Conservation (phyloP, 1,140 invertebrate species). For the Formica selysi region DNA sequence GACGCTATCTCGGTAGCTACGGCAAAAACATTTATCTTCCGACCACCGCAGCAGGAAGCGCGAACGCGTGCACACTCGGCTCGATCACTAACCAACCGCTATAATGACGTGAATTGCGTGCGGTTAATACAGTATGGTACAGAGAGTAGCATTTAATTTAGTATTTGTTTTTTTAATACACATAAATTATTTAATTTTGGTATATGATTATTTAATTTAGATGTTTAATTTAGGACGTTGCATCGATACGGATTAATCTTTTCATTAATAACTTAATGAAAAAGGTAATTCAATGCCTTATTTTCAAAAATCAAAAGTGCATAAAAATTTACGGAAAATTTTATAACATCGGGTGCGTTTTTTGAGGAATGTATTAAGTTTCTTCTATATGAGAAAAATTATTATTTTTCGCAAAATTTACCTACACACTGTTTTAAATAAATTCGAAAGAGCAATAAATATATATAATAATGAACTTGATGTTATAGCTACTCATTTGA, state of each 20-base stretch:
- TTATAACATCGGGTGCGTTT: background rate
- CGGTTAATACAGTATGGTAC: slow-evolving; percentile 28
- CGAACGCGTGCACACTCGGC: slow-evolving; percentile 28
- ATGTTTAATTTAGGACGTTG: background rate
- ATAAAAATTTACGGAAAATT: background rate
- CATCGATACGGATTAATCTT: background rate
- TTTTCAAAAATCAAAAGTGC: background rate
- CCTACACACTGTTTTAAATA: background rate
- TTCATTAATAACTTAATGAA: background rate
- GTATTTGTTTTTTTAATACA: no score
- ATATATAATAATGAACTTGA: background rate
- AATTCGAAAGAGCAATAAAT: background rate
- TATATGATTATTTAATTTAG: no score
- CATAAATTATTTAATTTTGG: no score
- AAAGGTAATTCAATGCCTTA: background rate
- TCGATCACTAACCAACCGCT: slow-evolving; percentile 51
- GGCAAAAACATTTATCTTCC: slow-evolving; percentile 72
- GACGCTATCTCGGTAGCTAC: slow-evolving; percentile 64
- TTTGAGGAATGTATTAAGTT: no score
- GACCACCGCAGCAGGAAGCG: slow-evolving; percentile 49
- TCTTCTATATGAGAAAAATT: no score
- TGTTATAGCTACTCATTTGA: background rate
- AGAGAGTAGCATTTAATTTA: background rate
- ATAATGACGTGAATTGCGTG: slow-evolving; percentile 59
- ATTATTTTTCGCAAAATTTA: no score